Base-by-base conservation (phyloP, 2,113 vertebrate species). In the Scophthalmus maximus region DNA sequence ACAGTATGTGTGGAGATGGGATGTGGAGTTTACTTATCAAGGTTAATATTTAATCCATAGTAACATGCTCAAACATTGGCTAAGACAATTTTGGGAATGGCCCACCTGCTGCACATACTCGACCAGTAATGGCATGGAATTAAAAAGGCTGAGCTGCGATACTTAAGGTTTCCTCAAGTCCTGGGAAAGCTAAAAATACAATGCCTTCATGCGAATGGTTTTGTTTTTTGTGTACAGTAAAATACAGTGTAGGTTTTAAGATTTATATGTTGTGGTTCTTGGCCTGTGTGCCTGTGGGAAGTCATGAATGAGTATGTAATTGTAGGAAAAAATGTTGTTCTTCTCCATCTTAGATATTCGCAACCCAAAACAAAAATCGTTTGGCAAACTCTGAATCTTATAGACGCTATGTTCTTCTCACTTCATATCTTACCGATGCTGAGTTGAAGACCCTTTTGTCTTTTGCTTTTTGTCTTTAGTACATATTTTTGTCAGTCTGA, bases 31-130 rank as follows among this genome's bases (percentile, higher is more conserved):
- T 25, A 56, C 17, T 51, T 29, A 23, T 47, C 15, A 6, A 40
- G 46, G 60, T 83, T 77, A 53, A 83, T 86, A 62, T 68, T 71
- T 74, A 76, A 81, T 71, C 50, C 18, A 1, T 52, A 44, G 29
- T 56, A 73, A 51, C 40, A 78, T 51, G 34, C 53, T 61, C 36
- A 67, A 76, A 68, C 30, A 47, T 53, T 50, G 26, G 53, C 23
- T 8, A n/a, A 44, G 52, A 46, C 34, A 34, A 32, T 62, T 32
- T 25, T 10, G 12, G 46, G 20, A 61, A 49, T 26, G 59, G 8
- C 20, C 46, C 15, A 49, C 5, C 36, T 46, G 42, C 17, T 30
- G 22, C 18, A 40, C 15, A 4, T 38, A 27, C 9, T 62, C 11
- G 38, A 5, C 44, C 57, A 23, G 30, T 49, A 26, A 64, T 42